Evolutionary conservation across 2,113 vertebrate genomes (phyloP).

Genomic region (Eulemur macaco): DNA sequence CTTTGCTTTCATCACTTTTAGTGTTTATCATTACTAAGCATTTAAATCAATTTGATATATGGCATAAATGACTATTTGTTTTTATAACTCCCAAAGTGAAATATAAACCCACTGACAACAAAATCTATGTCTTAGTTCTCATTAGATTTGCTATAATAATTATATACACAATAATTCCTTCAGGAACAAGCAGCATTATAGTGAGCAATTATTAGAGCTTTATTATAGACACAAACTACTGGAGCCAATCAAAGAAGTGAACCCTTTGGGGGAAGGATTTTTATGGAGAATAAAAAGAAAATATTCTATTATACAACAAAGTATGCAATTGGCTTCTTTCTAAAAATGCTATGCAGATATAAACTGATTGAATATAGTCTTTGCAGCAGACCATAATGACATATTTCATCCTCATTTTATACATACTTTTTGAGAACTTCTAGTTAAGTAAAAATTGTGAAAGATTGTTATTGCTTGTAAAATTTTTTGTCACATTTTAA

Average conservation of each 20-base stretch:
- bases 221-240: not conserved
- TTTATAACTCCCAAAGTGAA: not conserved
- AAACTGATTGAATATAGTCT: not conserved
- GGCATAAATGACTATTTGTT: not conserved
- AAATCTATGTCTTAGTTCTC: not conserved
- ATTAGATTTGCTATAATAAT: not conserved
- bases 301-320: not conserved
- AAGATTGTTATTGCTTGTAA: not conserved
- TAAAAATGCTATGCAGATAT: not conserved
- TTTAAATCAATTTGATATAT: slow-evolving; percentile 32
- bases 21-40: slow-evolving; percentile 10
- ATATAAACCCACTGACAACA: not conserved
- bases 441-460: not conserved
- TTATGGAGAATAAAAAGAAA: not conserved
- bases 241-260: not conserved
- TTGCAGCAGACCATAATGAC: not conserved
- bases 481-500: not conserved
- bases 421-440: not conserved
- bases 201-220: not conserved
- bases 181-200: not conserved
- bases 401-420: not conserved
- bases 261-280: not conserved
- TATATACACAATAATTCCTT: not conserved
- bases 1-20: not conserved
- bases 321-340: not conserved